phyloP scores from a whole-genome alignment of 1,140 invertebrate species.

The Lepidurus couesii region DNA sequence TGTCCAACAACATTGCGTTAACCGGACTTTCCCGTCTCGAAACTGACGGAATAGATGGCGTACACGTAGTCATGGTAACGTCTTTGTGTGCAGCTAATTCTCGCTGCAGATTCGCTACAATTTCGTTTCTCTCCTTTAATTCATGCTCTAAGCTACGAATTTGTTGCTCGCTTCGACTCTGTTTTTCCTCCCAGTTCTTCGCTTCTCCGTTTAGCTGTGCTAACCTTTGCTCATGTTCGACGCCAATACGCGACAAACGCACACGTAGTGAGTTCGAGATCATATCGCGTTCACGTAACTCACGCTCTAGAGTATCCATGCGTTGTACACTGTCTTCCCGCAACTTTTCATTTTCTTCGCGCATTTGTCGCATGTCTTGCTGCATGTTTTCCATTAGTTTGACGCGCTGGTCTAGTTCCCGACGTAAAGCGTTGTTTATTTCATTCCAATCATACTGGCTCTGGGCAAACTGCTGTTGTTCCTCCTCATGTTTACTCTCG shows the following conservation, averaged over 20 bases:
- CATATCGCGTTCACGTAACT: background rate
- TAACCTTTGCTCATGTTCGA: background rate
- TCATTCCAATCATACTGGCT: background rate
- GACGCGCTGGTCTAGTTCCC: background rate
- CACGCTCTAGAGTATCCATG: background rate
- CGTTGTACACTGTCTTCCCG: background rate
- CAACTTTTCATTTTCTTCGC: background rate
- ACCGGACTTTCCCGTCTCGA: background rate
- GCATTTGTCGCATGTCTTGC: background rate
- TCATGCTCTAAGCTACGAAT: background rate
- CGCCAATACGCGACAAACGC: background rate
- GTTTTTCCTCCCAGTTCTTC: background rate
- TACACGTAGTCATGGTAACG: background rate
- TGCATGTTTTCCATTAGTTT: constrained; percentile 17
- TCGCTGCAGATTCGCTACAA: background rate
- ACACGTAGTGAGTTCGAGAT: background rate
- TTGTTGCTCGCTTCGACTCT: background rate
- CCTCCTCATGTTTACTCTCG: background rate
- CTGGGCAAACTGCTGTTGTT: background rate
- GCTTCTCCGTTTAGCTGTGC: background rate
- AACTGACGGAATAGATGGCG: background rate
- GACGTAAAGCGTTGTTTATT: background rate
- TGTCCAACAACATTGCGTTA: background rate
- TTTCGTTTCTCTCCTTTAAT: background rate
- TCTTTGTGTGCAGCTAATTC: background rate